Base-by-base conservation (phyloP, 64 coral and sea anemone species). In the Acropora tenuis region DNA sequence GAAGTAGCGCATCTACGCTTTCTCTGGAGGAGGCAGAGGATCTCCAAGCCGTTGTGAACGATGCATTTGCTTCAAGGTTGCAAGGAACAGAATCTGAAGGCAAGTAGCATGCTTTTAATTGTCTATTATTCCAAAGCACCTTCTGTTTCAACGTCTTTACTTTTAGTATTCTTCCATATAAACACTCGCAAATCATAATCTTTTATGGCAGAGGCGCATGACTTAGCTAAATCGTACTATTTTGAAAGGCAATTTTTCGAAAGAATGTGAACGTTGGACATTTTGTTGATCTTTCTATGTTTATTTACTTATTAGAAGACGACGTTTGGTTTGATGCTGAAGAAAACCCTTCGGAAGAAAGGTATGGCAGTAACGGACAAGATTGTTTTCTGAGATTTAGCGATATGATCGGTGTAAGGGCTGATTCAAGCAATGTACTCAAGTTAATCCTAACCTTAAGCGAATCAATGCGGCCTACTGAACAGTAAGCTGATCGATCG, bases 21-120 rank as follows among this genome's bases (percentile, higher is more conserved):
- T 93, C 91, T 61, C 63, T 93, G 4, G 91, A 93, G 41, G 91
- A 93, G 40, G 91, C 76, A 4, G 65, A 48, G 17, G 48, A 76
- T 52, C 84, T 93, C 19, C 75, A 93, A 77, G 75, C 74, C 41
- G 69, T 87, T 43, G 78, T 80, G 30, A 43, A 85, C 45, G 16
- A 49, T 48, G 82, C 45, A 18, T 71, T 85, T 7, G 46, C 45
- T 71, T 16, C 61, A 49, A 67, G 82, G 3, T 72, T 85, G 6
- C 17, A 71, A 3, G 72, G 65, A 2, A n/a, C 2, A 8, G 60
- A 63, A 63, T 7, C 0, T 50, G 82, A 85, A 85, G 82, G 82
- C 65, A 12, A 61, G 79, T 82, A 6, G 6, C 10, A 13, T 2
- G 18, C 5, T 79, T 79, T 55, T 4, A 57, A 45, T 44, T 13